A percentile compares a stretch with the other conserved stretches of the same genome.
Evolutionary conservation across 2,888 invertebrate genomes (phyloP).

Genomic region (Oscheius myriophilus): DNA sequence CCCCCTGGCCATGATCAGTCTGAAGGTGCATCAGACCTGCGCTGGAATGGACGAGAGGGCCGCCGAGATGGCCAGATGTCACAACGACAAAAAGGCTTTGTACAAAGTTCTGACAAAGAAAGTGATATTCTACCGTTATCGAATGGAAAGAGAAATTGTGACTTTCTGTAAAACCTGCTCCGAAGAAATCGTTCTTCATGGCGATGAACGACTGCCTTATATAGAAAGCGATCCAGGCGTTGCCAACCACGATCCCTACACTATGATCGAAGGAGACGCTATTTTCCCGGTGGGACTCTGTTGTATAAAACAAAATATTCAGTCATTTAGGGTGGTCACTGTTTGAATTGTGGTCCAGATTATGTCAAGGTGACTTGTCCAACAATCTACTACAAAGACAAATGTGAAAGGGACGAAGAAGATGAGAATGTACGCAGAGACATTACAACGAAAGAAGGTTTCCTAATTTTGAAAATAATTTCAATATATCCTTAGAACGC

Average conservation of each 20-base stretch:
- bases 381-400: no score
- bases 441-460: no score
- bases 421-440: no score
- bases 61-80: neutral
- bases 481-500: no score
- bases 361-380: no score
- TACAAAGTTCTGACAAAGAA: neutral
- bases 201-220: neutral
- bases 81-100: neutral
- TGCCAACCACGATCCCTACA: neutral
- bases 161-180: neutral
- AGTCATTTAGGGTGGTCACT: no score
- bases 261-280: neutral
- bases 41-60: neutral
- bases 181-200: neutral
- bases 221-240: neutral
- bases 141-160: neutral
- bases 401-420: no score
- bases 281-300: no score
- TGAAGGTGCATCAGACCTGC: neutral
- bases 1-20: neutral
- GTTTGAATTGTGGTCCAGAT: no score
- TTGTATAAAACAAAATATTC: no score
- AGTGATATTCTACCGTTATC: neutral
- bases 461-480: no score